Conservation (phyloP, 2,797 vertebrate species). For the Argentina silus region DNA sequence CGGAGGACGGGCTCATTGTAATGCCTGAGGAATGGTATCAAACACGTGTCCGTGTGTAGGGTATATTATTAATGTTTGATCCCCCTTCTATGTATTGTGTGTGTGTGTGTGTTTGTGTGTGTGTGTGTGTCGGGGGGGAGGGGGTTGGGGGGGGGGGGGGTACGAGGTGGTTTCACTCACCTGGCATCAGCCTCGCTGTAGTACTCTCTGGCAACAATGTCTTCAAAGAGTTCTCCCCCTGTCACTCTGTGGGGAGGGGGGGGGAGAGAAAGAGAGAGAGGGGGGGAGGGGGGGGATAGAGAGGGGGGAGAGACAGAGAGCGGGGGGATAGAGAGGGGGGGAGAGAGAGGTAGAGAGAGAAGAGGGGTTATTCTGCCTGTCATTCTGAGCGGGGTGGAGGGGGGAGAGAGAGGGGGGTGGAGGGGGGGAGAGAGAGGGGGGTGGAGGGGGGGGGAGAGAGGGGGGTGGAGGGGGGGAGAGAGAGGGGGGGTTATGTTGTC, state of each 20-base stretch:
- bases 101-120: background rate
- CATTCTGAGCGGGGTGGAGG: background rate
- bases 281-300: background rate
- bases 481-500: background rate
- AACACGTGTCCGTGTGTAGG: too few relatives aligned
- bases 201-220: conserved; percentile 96
- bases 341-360: background rate
- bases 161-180: conserved; percentile 65
- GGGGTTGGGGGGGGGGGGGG: too few relatives aligned
- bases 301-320: background rate
- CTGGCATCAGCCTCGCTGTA: conserved; percentile 98
- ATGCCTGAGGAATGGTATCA: too few relatives aligned
- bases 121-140: background rate
- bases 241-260: conserved; percentile 84
- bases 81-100: too few relatives aligned
- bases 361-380: background rate
- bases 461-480: background rate
- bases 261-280: background rate
- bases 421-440: background rate
- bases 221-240: conserved; percentile 94
- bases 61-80: too few relatives aligned
- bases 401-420: too few relatives aligned
- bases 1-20: too few relatives aligned
- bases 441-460: background rate
- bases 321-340: background rate